Evolutionary conservation across 1,140 invertebrate genomes (phyloP), one percentile per base, ranked within the genome.

Genomic region (Vanessa tameamea): DNA sequence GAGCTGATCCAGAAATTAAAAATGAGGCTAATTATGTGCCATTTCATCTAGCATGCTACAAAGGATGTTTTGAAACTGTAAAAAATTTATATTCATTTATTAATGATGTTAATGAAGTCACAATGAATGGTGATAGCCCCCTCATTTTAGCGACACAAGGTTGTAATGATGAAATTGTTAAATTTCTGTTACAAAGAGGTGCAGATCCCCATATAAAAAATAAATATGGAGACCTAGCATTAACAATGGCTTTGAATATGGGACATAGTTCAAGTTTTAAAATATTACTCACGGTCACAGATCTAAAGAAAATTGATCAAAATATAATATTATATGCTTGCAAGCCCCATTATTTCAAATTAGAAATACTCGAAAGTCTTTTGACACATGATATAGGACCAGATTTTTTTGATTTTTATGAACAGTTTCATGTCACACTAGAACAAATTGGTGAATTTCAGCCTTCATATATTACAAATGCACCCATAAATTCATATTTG

Each of bases 1-100:
- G 95, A 57, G 95, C 95, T n/a, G 92, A 95, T 82, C 91, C 94
- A 16, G 89, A 93, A 23, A 93, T 95, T 57, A 88, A 88, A 73
- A 96, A 96, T 87, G 89, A 90, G 15, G 86, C 93, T 59, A 93
- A 94, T 76, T 85, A 81, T n/a, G 94, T 94, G 26, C 93, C 95
- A 47, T 88, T 95, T 26, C 94, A 96, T 85, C 92, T 96, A 48
- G 95, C 87, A 47, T 94, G 89, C 77, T 87, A 84, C 55, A 90
- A 87, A 79, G 90, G 89, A 8, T 86, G 84, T 67, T 80, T 84
- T 20, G 76, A 89, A 47, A 84, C 80, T 55, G 82, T 93, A 6
- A 69, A 81, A 72, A 78, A 75, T 20, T 78, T 93, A 55, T 81
- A 84, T 64, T 88, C 85, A 43, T 93, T 91, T 82, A 73, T 93